A percentile compares a stretch with the other conserved stretches of the same genome.
Evolutionary conservation across 1,140 invertebrate species (phyloP).

Genomic region (Agrilus planipennis): DNA sequence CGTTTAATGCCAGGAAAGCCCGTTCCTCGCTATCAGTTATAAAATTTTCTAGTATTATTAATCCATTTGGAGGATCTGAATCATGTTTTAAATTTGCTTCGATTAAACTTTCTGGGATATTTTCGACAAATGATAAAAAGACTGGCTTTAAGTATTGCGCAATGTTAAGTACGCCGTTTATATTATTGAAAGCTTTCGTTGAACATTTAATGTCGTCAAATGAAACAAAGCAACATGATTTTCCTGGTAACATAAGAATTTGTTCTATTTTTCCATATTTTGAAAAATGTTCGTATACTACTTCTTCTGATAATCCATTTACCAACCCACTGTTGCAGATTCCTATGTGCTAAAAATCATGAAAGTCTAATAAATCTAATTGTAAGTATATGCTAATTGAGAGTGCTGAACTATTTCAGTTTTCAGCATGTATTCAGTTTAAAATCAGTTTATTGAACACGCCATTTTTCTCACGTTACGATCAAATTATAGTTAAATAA

Average conservation of each 20-base stretch:
- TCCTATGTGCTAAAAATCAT: slow-evolving; percentile 32
- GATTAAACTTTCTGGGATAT: slow-evolving; percentile 31
- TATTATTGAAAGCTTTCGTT: slow-evolving; percentile 35
- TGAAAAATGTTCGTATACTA: slow-evolving; percentile 40
- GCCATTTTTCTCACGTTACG: too few relatives aligned
- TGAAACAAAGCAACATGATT: slow-evolving; percentile 64
- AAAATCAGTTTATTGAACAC: too few relatives aligned
- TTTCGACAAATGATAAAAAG: slow-evolving; percentile 50
- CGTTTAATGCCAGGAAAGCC: slow-evolving; percentile 47
- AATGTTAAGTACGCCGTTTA: slow-evolving; percentile 42
- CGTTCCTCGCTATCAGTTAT: slow-evolving; percentile 59
- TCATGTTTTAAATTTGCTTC: slow-evolving; percentile 23
- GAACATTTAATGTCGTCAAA: slow-evolving; percentile 41
- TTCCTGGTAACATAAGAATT: slow-evolving; percentile 53
- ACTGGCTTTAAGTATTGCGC: slow-evolving; percentile 43
- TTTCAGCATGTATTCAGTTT: too few relatives aligned
- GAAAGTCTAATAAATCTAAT: background rate
- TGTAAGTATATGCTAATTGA: too few relatives aligned
- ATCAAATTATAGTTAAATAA: too few relatives aligned
- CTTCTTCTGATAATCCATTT: slow-evolving; percentile 53
- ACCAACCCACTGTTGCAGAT: slow-evolving; percentile 66
- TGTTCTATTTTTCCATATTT: slow-evolving; percentile 39
- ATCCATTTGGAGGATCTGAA: slow-evolving; percentile 48
- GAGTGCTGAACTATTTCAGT: too few relatives aligned
- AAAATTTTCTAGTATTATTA: slow-evolving; percentile 63